These are phyloP conservation scores for Phallusia fumigata DNA, from an alignment of 23 tunicate species.

Conservation along the genomic window DNA sequence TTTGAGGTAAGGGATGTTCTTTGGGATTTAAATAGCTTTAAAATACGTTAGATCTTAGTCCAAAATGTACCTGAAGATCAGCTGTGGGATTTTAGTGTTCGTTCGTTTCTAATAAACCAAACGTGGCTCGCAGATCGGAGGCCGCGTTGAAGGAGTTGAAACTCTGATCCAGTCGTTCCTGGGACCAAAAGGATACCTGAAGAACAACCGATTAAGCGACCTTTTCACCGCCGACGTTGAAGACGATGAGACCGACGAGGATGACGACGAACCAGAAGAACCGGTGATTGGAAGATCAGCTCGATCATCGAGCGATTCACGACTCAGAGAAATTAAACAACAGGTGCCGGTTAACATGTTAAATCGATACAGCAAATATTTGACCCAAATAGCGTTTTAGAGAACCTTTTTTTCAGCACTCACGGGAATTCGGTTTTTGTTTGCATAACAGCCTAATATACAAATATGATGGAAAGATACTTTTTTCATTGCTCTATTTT, in stretches of 20 bases:
- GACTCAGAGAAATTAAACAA: constrained; percentile 24
- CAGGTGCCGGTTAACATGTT: constrained; percentile 3
- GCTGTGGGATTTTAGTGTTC: no score
- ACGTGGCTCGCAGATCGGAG: constrained; percentile 59
- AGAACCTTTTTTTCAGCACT: neutral
- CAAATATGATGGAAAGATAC: neutral
- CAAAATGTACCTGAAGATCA: no score
- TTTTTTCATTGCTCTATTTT: neutral
- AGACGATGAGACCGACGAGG: constrained; percentile 40
- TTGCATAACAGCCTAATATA: no score
- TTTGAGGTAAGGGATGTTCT: constrained; percentile 57
- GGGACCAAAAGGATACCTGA: constrained; percentile 49
- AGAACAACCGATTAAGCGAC: constrained; percentile 55
- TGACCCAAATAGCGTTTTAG: neutral
- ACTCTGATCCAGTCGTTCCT: constrained; percentile 43
- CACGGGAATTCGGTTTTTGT: no score
- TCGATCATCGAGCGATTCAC: constrained; percentile 10
- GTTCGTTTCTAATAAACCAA: neutral
- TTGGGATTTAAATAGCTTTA: neutral
- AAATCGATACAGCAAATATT: neutral
- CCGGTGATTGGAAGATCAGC: constrained; percentile 6
- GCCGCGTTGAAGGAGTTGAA: constrained; percentile 90
- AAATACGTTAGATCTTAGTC: no score
- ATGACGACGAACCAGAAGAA: constrained; percentile 9
- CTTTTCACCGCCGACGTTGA: constrained; percentile 22